phyloP scores from a whole-genome alignment of 2,797 vertebrate genomes.

The Furcifer pardalis region DNA sequence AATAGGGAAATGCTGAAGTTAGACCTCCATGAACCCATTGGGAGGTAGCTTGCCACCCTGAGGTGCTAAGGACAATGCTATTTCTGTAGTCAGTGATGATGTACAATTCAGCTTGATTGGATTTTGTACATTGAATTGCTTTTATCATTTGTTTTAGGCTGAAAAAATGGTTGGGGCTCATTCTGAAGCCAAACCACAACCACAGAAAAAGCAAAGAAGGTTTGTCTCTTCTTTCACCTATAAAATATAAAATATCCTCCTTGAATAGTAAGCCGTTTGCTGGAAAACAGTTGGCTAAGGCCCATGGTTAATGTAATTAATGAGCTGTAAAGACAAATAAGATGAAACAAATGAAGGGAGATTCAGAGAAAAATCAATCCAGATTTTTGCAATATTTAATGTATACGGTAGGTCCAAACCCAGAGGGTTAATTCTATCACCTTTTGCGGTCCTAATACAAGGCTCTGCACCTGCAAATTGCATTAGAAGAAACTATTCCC shows the following conservation, averaged over 20 bases:
- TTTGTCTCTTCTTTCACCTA: not conserved
- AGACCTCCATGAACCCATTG: not conserved
- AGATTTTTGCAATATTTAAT: not conserved
- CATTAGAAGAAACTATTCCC: not conserved
- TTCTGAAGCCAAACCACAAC: not conserved
- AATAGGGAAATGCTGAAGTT: not conserved
- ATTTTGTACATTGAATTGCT: not conserved
- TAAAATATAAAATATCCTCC: too few species aligned
- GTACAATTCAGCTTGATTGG: not conserved
- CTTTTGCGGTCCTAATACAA: too few species aligned
- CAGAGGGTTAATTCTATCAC: not conserved
- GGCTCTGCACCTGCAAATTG: not conserved
- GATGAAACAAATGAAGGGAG: not conserved
- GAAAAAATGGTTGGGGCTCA: not conserved
- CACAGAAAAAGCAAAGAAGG: not conserved
- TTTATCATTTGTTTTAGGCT: not conserved
- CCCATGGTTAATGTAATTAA: not conserved
- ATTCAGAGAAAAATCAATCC: not conserved
- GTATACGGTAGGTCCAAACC: too few species aligned
- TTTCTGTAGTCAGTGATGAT: not conserved
- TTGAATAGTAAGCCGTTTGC: not conserved
- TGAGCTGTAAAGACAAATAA: not conserved
- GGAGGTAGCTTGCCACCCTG: not conserved
- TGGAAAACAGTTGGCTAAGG: not conserved
- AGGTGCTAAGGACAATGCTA: not conserved